Conservation (phyloP, 2,113 vertebrate genomes). For the Taurulus bubalis region DNA sequence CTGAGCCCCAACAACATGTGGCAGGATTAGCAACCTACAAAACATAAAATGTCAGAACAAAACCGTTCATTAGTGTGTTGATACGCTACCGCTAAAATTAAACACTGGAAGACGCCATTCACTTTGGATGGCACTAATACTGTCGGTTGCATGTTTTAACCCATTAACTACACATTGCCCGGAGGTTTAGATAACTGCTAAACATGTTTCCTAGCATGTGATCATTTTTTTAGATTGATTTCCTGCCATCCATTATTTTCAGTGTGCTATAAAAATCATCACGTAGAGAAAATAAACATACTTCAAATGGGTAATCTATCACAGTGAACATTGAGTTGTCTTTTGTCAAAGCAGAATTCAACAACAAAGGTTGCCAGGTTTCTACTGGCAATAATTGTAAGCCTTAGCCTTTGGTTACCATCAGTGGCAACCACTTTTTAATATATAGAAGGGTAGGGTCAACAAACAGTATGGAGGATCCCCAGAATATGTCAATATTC, state of each 20-base stretch:
- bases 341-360: neutral
- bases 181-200: slow-evolving; percentile 1
- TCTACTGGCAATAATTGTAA: neutral
- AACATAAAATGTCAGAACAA: slow-evolving; percentile 58
- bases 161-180: neutral
- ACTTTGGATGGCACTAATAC: neutral
- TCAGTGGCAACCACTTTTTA: neutral
- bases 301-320: slow-evolving; percentile 3
- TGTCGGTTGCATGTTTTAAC: neutral
- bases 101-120: neutral
- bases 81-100: slow-evolving; percentile 1
- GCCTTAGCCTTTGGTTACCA: neutral
- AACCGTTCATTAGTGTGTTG: slow-evolving; percentile 46
- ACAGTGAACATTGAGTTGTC: neutral
- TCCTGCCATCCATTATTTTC: slow-evolving; percentile 3
- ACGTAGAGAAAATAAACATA: neutral
- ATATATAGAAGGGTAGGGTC: neutral
- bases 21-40: slow-evolving; percentile 47
- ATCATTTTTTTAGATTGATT: neutral
- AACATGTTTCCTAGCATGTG: neutral
- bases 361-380: neutral
- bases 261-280: neutral
- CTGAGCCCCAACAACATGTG: slow-evolving; percentile 44
- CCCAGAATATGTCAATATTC: neutral
- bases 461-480: neutral